Evolutionary conservation across 2,888 invertebrate species (phyloP).

Genomic region (Clusia tigrina): DNA sequence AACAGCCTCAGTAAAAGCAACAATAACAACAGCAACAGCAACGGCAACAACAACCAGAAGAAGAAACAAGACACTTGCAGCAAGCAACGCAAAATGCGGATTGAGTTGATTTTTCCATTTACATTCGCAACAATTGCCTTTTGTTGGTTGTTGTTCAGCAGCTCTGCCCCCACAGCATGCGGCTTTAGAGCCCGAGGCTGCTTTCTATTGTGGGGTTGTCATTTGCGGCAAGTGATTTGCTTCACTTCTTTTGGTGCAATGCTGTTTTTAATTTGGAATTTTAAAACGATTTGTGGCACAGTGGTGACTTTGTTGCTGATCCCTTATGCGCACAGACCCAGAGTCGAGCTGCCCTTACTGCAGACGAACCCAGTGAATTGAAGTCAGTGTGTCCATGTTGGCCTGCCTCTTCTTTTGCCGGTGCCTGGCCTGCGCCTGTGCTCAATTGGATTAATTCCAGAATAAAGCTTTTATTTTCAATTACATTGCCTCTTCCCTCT

Average conservation of each 20-base stretch:
- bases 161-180: not conserved
- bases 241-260: not conserved
- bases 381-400: not conserved
- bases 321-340: slow-evolving; percentile 3
- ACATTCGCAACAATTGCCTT: not conserved
- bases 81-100: not conserved
- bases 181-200: not conserved
- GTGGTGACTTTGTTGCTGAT: slow-evolving; percentile 30
- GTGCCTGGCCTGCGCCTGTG: slow-evolving; percentile 2
- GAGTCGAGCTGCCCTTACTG: not conserved
- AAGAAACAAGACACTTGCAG: not conserved
- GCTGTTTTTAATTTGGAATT: slow-evolving; percentile 4
- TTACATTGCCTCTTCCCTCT: slow-evolving; percentile 16
- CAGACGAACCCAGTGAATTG: not conserved
- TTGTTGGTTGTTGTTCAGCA: not conserved
- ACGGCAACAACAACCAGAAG: not conserved
- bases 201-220: not conserved
- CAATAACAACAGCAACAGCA: slow-evolving; percentile 5
- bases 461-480: slow-evolving; percentile 35
- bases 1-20: not conserved
- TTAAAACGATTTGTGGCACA: slow-evolving; percentile 35
- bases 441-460: slow-evolving; percentile 31
- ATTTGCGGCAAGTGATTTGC: not conserved
- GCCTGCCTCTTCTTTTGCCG: not conserved
- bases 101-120: not conserved